phyloP scores from a whole-genome alignment of 2,888 invertebrate genomes.

The Drosophila yooni region DNA sequence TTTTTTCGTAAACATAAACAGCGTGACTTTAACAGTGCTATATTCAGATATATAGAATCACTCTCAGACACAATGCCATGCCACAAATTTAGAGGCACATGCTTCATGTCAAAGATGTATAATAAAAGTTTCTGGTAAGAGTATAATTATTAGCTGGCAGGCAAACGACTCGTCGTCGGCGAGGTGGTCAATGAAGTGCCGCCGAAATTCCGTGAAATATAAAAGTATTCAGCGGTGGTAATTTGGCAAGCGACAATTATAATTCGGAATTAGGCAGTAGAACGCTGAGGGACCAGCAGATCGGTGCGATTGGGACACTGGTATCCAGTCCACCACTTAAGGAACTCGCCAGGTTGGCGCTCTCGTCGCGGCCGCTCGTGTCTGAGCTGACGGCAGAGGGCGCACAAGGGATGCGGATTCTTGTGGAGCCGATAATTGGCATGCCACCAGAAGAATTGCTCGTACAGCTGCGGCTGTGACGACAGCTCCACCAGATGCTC shows the following conservation, averaged over 20 bases:
- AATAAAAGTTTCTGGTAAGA: constrained; percentile 31
- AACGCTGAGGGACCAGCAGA: constrained; percentile 7
- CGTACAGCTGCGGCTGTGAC: constrained; percentile 86
- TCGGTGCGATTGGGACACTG: constrained; percentile 46
- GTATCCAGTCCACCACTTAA: constrained; percentile 57
- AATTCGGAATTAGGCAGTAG: constrained; percentile 29
- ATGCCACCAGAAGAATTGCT: constrained; percentile 87
- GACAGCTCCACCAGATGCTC: constrained; percentile 84
- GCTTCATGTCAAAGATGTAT: constrained; percentile 12
- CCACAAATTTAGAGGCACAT: constrained; percentile 6
- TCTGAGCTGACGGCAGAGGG: constrained; percentile 55
- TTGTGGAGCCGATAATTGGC: constrained; percentile 42
- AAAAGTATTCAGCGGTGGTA: constrained; percentile 51
- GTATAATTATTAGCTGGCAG: constrained; percentile 50
- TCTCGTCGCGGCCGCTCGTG: neutral
- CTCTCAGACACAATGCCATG: neutral
- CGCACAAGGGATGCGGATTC: constrained; percentile 53
- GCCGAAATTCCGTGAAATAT: constrained; percentile 70
- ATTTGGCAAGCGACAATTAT: constrained; percentile 71
- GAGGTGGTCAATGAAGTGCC: constrained; percentile 65
- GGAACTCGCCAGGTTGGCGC: constrained; percentile 31
- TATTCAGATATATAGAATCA: no score
- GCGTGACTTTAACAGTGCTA: neutral
- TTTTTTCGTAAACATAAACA: no score
- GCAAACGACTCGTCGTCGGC: constrained; percentile 32